Evolutionary conservation across 2,113 vertebrate species (phyloP), one percentile per base, ranked within the genome.

Genomic region (Cyprinodon tularosa): DNA sequence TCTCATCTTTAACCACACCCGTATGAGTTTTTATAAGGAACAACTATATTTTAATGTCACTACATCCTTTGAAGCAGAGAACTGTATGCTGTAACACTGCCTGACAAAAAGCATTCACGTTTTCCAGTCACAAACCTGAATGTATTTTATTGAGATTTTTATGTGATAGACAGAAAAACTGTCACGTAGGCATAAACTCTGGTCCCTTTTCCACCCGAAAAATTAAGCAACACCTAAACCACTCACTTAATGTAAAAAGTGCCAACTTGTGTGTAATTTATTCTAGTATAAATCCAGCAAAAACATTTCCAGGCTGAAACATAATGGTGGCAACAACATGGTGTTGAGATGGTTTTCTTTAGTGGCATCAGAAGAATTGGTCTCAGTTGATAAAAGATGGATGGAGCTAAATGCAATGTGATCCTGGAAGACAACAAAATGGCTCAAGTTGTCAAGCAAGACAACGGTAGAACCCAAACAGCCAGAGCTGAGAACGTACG

Each of bases 1-100:
- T 82, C 83, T 86, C 81, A 84, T 90, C 82, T 47, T 57, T 53
- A 8, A 47, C 71, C 90, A 71, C 86, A 81, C 91, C 88, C 47
- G 53, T 12, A 17, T 3, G 48, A 29, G 81, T 76, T 85, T 88
- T 88, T 81, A 71, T 84, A 81, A 76, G 59, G 62, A 83, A 50
- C 53, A 77, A 66, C 40, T 61, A 70, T 78, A 68, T 39, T 72
- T 73, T 68, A 6, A 68, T 65, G 47, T 68, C 14, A n/a, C 45
- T 50, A 20, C 37, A 22, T 59, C 64, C 22, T 76, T 45, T 37
- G 39, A 78, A 64, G 74, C 4, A 62, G 13, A 67, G 68, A 39
- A 5, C 42, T 48, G 3, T n/a, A 14, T 6, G 7, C 4, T 0
- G 6, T 15, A 57, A n/a, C 20, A 9, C 7, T 9, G 17, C 50